Evolutionary conservation across 2,113 vertebrate species (phyloP).

Genomic region (Oreochromis aureus): DNA sequence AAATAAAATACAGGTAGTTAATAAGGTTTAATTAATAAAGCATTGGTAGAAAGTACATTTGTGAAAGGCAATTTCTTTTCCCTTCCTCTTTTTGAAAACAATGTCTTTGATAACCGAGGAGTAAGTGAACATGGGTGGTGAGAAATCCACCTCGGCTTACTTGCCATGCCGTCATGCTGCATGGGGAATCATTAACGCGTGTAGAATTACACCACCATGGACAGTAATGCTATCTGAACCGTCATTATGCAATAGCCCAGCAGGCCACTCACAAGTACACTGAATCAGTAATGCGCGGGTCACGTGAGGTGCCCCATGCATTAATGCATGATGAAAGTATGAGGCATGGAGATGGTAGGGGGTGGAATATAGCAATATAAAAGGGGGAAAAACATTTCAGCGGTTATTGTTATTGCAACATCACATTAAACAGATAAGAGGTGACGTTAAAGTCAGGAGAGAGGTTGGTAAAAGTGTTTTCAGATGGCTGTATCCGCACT

Average conservation of each 20-base stretch:
- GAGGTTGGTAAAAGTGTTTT: background rate
- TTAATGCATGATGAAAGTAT: background rate
- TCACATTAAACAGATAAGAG: background rate
- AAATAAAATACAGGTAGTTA: background rate
- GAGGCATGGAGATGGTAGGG: background rate
- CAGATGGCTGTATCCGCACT: background rate
- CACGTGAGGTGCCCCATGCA: background rate
- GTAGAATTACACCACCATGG: slow-evolving; percentile 11
- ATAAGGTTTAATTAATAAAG: background rate
- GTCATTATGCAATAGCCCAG: slow-evolving; percentile 16
- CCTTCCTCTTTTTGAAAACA: background rate
- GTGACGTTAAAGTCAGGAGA: background rate
- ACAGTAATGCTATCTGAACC: slow-evolving; percentile 21
- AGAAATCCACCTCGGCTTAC: background rate
- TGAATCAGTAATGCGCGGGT: slow-evolving; percentile 5
- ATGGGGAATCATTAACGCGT: slow-evolving; percentile 3
- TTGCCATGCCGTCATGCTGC: background rate
- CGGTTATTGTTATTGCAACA: background rate
- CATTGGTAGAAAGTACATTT: background rate
- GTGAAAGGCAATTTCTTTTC: background rate
- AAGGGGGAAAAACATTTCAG: accelerated
- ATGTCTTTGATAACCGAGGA: background rate
- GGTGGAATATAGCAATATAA: background rate
- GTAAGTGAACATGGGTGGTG: background rate
- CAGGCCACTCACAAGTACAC: background rate